These are phyloP conservation scores for Thalassaphorura encarpata DNA, from an alignment of 1,140 invertebrate genomes.

Conservation along the genomic window DNA sequence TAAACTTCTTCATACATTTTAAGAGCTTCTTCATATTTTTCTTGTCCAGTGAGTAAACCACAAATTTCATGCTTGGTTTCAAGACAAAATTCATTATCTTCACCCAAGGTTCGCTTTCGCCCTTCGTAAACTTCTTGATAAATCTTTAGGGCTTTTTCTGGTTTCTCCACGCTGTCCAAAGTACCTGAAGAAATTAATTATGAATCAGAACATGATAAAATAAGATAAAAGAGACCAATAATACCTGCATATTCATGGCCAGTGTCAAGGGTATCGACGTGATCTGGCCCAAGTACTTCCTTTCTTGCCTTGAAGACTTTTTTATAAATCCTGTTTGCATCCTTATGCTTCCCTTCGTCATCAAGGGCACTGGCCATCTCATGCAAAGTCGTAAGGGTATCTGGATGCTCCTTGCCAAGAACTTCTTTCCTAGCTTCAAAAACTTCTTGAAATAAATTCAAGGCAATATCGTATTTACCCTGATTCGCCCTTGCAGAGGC, in stretches of 20 bases:
- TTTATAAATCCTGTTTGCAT: conserved; percentile 14
- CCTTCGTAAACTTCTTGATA: conserved; percentile 25
- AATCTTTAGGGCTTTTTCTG: conserved; percentile 28
- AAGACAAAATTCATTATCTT: conserved; percentile 25
- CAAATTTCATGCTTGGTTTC: conserved; percentile 22
- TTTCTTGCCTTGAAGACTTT: conserved; percentile 15
- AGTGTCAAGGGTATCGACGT: conserved; percentile 18
- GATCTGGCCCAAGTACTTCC: conserved; percentile 11
- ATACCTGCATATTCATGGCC: conserved; percentile 18
- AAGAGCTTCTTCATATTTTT: conserved; percentile 33
- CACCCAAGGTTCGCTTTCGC: conserved; percentile 23
- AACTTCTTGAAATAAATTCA: conserved; percentile 18
- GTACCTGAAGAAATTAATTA: conserved; percentile 4
- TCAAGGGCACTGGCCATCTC: conserved; percentile 8
- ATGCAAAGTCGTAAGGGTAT: conserved; percentile 12
- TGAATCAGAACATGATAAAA: background rate
- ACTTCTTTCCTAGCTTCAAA: conserved; percentile 5
- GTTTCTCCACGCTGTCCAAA: conserved; percentile 17
- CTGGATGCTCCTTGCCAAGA: conserved; percentile 10
- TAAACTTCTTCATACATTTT: conserved; percentile 29
- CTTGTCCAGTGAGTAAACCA: conserved; percentile 25
- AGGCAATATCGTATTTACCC: conserved; percentile 14
- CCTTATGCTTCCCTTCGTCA: conserved; percentile 11
- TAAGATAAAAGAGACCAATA: too few relatives aligned
- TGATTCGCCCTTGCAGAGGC: conserved; percentile 11